These are phyloP conservation scores for Triplophysa bombifrons DNA, from an alignment of 2,797 vertebrate species.

Conservation along the genomic window DNA sequence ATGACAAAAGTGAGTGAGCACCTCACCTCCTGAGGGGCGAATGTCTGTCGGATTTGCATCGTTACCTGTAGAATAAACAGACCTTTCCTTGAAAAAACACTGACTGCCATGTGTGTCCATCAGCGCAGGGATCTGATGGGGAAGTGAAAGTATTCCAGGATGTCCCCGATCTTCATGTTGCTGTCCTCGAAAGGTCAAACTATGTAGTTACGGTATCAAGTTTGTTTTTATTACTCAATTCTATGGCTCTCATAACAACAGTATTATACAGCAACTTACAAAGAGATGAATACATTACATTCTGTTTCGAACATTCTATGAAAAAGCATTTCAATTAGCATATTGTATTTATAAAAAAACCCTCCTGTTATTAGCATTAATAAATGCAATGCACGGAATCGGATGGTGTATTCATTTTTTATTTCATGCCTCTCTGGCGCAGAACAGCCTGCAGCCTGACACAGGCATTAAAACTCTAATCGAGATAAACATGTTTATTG, in stretches of 20 bases:
- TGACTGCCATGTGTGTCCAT: constrained; percentile 67
- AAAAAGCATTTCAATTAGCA: not conserved
- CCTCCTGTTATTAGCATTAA: not conserved
- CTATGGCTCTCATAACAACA: not conserved
- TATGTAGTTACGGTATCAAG: not conserved
- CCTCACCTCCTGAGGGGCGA: constrained; percentile 78
- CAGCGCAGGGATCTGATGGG: constrained; percentile 68
- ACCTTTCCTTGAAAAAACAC: constrained; percentile 77
- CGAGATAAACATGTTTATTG: constrained; percentile 67
- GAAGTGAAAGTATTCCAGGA: constrained; percentile 63
- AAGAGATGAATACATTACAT: not conserved
- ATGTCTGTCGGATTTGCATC: constrained; percentile 78
- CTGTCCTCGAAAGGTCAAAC: constrained; percentile 73
- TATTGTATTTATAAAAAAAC: not conserved
- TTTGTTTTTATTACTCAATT: not conserved
- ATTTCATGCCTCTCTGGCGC: constrained; percentile 12
- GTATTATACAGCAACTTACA: not conserved
- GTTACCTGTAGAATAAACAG: constrained; percentile 82
- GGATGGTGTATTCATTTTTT: constrained; percentile 11
- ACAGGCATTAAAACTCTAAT: constrained; percentile 67
- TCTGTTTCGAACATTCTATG: not conserved
- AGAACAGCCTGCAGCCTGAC: constrained; percentile 36
- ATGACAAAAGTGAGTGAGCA: constrained; percentile 79
- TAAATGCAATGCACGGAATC: constrained; percentile 12
- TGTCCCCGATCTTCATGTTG: constrained; percentile 68